A percentile compares a stretch with the other conserved stretches of the same genome.
phyloP scores from a whole-genome alignment of 2,888 invertebrate genomes.

The Netelia melanura region DNA sequence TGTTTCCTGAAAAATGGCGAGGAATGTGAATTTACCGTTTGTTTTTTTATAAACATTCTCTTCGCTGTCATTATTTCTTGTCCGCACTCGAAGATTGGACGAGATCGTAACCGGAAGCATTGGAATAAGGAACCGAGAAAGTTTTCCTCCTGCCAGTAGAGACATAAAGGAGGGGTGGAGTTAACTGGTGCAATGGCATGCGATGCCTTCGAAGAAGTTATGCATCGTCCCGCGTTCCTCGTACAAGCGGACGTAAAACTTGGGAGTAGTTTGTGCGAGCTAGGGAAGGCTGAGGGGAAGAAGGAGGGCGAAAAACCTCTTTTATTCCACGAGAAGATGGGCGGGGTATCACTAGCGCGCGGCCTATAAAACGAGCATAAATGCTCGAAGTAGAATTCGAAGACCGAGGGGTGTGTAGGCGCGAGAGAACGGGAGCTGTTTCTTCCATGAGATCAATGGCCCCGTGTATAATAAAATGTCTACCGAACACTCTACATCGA shows the following conservation, averaged over 20 bases:
- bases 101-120: constrained; percentile 34
- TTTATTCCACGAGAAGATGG: constrained; percentile 47
- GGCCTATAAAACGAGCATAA: constrained; percentile 59
- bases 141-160: background rate
- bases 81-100: too few relatives aligned
- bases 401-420: constrained; percentile 17
- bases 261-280: constrained; percentile 52
- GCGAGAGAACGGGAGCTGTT: constrained; percentile 12
- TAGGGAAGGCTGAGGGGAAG: background rate
- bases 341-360: constrained; percentile 39
- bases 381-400: constrained; percentile 44
- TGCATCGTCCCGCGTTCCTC: constrained; percentile 37
- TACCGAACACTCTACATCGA: background rate
- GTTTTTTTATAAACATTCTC: too few relatives aligned
- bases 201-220: constrained; percentile 55
- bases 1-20: too few relatives aligned
- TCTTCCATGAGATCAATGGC: constrained; percentile 30
- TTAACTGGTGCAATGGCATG: constrained; percentile 54
- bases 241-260: constrained; percentile 58
- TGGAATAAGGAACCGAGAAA: background rate
- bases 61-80: too few relatives aligned
- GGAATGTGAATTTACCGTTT: too few relatives aligned
- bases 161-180: constrained; percentile 1
- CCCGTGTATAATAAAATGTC: background rate
- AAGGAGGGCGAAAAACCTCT: constrained; percentile 29